Evolutionary conservation across 2,113 vertebrate species (phyloP).

Genomic region (Tupaia tana): DNA sequence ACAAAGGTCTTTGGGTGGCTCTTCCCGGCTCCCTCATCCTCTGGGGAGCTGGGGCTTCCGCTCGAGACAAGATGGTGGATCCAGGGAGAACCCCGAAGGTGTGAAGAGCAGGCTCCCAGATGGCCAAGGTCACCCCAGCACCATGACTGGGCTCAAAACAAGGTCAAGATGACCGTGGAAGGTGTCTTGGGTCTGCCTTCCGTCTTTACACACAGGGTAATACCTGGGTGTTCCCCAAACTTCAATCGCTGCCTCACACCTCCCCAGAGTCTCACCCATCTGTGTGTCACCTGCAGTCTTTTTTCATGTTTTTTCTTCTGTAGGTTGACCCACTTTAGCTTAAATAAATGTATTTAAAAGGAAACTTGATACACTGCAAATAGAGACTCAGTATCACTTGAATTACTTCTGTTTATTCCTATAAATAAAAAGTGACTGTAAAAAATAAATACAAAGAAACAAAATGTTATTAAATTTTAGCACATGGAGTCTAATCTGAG

Average conservation of each 20-base stretch:
- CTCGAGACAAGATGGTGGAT: not conserved
- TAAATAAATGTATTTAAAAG: conserved; percentile 76
- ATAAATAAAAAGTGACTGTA: conserved; percentile 76
- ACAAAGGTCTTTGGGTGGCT: not conserved
- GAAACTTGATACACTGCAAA: conserved; percentile 77
- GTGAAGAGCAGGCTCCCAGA: not conserved
- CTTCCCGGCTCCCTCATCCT: not conserved
- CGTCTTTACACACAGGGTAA: not conserved
- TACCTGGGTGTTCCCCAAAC: conserved; percentile 44
- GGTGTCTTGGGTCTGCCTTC: not conserved
- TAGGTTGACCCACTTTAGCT: conserved; percentile 76
- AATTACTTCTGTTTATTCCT: not conserved
- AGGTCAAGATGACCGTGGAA: not conserved
- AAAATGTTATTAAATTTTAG: conserved; percentile 75
- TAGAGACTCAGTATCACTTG: conserved; percentile 69
- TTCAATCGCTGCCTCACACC: conserved; percentile 39
- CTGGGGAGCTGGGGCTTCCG: not conserved
- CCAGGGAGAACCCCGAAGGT: not conserved
- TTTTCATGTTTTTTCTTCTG: conserved; percentile 42
- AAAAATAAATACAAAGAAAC: conserved; percentile 76
- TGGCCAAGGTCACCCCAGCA: not conserved
- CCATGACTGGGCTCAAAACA: not conserved
- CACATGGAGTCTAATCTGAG: conserved; percentile 64
- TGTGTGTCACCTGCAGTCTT: conserved; percentile 51
- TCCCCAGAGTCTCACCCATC: conserved; percentile 47